Evolutionary conservation across 2,888 invertebrate genomes (phyloP), one percentile per base, ranked within the genome.

Genomic region (Heliconius charithonia): DNA sequence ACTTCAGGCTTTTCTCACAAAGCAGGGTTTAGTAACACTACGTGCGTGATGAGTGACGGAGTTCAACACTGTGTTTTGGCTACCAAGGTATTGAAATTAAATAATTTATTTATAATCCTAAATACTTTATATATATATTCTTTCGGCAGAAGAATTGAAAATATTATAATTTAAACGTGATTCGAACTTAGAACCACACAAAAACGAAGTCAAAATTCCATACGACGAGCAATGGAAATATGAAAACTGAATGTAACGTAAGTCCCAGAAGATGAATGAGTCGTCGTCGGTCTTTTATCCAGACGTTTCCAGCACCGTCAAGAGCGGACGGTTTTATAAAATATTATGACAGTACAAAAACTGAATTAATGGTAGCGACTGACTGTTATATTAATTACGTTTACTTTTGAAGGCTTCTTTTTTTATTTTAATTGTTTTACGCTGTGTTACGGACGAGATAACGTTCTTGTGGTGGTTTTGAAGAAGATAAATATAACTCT

Each of bases 311-410:
- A 83, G 82, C 22, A 51, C 82, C 85, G 87, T 86, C 86, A 85
- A 86, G 82, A 84, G 79, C 85, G 85, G 84, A 82, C 84, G 85
- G 83, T 79, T 81, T 81, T 83, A 83, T 88, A 88, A 89, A 90
- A 89, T 89, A 89, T 89, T 88, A 88, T 89, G 88, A 88, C 83
- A 85, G 85, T 85, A 86, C 88, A 89, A 89, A 89, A 89, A 89
- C 86, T 84, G 84, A 89, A 90, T 91, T 91, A 91, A 90, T 91
- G 89, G 86, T 86, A 84, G 85, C 85, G 86, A 86, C n/a, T 59
- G 10, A 59, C 87, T 87, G 83, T 83, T 86, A 85, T 86, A 89
- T 90, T 90, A 90, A 90, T 90, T 89, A 87, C 85, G 81, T 83
- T 84, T 84, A 82, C 84, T 84, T 82, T 81, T 84, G 82, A 84